Base-by-base conservation (phyloP, 53 echinoderm and acorn worm species). In the Henricia sp. region DNA sequence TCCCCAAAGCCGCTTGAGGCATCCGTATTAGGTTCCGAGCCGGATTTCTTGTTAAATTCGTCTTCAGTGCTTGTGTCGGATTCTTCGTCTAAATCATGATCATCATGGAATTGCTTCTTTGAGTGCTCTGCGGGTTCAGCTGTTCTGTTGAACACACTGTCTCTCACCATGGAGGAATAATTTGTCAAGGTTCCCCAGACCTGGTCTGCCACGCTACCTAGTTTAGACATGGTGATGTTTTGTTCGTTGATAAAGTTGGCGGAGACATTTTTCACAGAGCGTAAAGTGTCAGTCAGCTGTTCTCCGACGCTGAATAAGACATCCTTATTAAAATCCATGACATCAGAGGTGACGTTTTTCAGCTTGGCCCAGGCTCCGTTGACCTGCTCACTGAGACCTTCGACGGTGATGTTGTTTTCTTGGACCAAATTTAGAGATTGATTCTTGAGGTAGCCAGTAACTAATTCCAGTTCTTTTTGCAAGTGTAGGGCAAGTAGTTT, bases 321-420 rank as follows among this genome's bases (percentile, higher is more conserved):
- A 71, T 71, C 46, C 39, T 63, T 66, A 35, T 86, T 74, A 16
- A 27, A 67, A 34, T 86, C 88, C 9, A 92, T 29, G 4, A 84
- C 21, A 39, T 85, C 88, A 16, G 88, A 54, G 27, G 92, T 92
- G 56, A 72, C 48, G 50, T 92, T 92, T 52, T 66, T 77, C 27
- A 92, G 57, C 16, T 65, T 78, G 25, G 44, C 52, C 92, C 92
- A 92, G 24, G 92, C 88, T 23, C n/a, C 67, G 11, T 25, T 37
- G 39, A 68, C 87, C 36, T 68, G 46, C 59, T 90, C 65, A 19
- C 85, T 67, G 2, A 90, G 26, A 62, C 40, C 59, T 34, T 78
- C 63, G 12, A 59, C 44, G 9, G 78, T 78, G 78, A 63, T 63
- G 78, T 78, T 78, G 32, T 60, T 64, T 6, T 67, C 86, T 24